Base-by-base conservation (phyloP, 2,888 invertebrate species). In the Sarcophaga caerulescens region DNA sequence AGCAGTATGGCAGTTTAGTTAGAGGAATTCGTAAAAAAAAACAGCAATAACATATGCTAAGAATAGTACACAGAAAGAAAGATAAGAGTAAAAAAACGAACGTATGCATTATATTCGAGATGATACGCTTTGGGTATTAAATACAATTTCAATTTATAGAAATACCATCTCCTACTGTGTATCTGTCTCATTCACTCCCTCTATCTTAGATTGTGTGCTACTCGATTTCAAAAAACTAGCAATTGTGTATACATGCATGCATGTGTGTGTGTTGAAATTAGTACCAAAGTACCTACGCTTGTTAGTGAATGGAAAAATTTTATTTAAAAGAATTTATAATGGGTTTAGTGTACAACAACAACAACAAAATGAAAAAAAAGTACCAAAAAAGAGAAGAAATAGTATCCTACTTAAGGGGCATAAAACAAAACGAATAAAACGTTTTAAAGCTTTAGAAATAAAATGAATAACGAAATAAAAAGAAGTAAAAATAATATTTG, bases 131-230 rank as follows among this genome's bases (percentile, higher is more conserved):
- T 63, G 75, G 60, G 81, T 81, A 85, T 85, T 81, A 85, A 78
- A 44, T 81, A 75, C 85, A 85, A 81, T 85, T 85, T 78, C 77
- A 85, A 85, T 81, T 85, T 85, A 77, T 81, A 78, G 45, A 78
- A 85, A 35, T 35, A 35, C 35, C 8, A 35, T 35, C 10, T 35
- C 35, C 2, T 35, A 35, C 35, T 2, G 1, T 35, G 1, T 10
- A 2, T 35, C 35, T 35, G 6, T 35, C 35, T 2, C 35, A 2
- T 4, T 8, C 2, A 10, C 8, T 35, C 35, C 0, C 35, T 35
- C 10, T 35, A 6, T 35, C 6, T 35, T 8, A 0, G 3, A 2
- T 35, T 35, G 10, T 35, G 8, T 35, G 8, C 35, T 10, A 35
- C 35, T 35, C 1, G 35, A 35, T 25, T 35, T 6, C 35, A 35